These are phyloP conservation scores for Parthenolecanium corni DNA, from an alignment of 2,888 invertebrate genomes.

Conservation along the genomic window DNA sequence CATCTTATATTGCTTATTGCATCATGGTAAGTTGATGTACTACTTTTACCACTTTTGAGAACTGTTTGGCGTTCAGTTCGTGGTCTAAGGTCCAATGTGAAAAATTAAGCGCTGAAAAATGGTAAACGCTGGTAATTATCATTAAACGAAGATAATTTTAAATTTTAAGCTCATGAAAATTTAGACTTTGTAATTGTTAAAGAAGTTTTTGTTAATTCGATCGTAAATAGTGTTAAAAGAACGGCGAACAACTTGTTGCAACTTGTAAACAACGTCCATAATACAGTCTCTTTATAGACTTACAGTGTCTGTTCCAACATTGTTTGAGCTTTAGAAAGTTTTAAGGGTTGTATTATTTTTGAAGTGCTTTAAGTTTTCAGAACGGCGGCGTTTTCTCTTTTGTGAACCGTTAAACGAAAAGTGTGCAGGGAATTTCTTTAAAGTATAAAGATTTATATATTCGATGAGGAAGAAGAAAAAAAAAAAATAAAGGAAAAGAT, in stretches of 20 bases:
- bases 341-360: slow-evolving; percentile 28
- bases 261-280: slow-evolving; percentile 29
- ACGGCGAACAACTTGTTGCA: slow-evolving; percentile 27
- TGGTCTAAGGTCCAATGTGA: background rate
- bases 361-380: slow-evolving; percentile 25
- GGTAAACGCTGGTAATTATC: slow-evolving; percentile 22
- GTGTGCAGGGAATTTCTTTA: slow-evolving; percentile 8
- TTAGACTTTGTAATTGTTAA: slow-evolving; percentile 24
- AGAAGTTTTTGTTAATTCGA: slow-evolving; percentile 27
- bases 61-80: too few relatives aligned
- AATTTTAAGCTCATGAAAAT: slow-evolving; percentile 26
- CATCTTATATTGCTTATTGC: too few relatives aligned
- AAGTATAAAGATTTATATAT: background rate
- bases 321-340: slow-evolving; percentile 27
- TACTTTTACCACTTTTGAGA: too few relatives aligned
- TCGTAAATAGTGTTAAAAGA: slow-evolving; percentile 29
- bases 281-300: slow-evolving; percentile 28
- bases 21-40: too few relatives aligned
- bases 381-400: slow-evolving; percentile 19
- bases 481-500: too few relatives aligned
- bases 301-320: slow-evolving; percentile 22
- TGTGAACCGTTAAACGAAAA: background rate
- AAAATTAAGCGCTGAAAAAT: slow-evolving; percentile 16
- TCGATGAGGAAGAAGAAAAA: too few relatives aligned
- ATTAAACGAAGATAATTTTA: slow-evolving; percentile 27